These are phyloP conservation scores for Caenorhabditis angaria DNA, from an alignment of 2,888 invertebrate genomes.

Conservation along the genomic window DNA sequence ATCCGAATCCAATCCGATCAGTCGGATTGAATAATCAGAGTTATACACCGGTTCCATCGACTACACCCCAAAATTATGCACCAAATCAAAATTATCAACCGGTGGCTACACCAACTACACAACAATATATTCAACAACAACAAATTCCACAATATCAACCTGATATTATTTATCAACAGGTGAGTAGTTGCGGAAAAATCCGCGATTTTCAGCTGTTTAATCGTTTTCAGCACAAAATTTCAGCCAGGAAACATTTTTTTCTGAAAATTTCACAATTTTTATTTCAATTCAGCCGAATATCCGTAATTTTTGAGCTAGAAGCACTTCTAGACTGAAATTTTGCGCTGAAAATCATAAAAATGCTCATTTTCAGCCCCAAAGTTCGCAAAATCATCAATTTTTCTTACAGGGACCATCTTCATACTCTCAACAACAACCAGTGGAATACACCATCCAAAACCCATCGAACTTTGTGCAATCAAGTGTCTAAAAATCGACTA, in stretches of 20 bases:
- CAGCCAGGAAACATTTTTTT: background rate
- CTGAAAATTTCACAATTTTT: too few species aligned
- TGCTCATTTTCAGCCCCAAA: background rate
- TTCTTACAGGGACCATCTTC: slow-evolving; percentile 41
- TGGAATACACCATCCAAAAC: slow-evolving; percentile 41
- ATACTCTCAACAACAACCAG: slow-evolving; percentile 45
- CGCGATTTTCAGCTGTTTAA: background rate
- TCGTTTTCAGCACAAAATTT: too few species aligned
- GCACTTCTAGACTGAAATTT: too few species aligned
- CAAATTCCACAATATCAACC: slow-evolving; percentile 46
- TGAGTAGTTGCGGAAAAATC: slow-evolving; percentile 6
- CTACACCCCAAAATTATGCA: slow-evolving; percentile 23
- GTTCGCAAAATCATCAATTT: background rate
- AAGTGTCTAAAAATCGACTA: slow-evolving; percentile 19
- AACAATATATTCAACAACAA: slow-evolving; percentile 38
- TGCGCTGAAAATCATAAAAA: too few species aligned
- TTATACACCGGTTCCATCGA: slow-evolving; percentile 40
- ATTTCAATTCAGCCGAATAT: too few species aligned
- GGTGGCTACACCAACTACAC: slow-evolving; percentile 46
- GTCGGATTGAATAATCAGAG: too few species aligned
- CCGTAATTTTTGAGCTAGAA: too few species aligned
- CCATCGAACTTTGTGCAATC: slow-evolving; percentile 39
- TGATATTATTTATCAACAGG: slow-evolving; percentile 51
- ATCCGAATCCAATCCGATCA: slow-evolving; percentile 17
- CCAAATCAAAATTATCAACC: slow-evolving; percentile 39